Evolutionary conservation across 1,140 invertebrate genomes (phyloP).

Genomic region (Chionoecetes opilio): DNA sequence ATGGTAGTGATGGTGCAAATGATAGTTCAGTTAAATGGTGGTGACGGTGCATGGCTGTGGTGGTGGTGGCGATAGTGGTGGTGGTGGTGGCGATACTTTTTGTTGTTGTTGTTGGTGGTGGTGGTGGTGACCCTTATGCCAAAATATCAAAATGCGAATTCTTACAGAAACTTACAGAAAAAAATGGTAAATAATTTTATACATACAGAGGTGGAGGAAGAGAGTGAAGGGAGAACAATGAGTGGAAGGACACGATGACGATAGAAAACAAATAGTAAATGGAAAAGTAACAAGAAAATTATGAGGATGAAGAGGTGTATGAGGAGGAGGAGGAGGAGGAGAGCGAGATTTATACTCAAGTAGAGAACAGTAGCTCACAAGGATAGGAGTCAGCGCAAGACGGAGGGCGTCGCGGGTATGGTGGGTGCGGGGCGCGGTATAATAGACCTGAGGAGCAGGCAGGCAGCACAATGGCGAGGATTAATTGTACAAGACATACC

Average conservation of each 20-base stretch:
- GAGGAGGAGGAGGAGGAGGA: neutral
- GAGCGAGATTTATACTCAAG: neutral
- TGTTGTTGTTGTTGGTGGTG: no score
- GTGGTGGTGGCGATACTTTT: neutral
- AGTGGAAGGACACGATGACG: no score
- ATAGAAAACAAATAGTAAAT: neutral
- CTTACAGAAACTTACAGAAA: no score
- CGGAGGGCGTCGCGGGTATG: neutral
- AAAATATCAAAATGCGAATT: no score
- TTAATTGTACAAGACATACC: slow-evolving; percentile 57
- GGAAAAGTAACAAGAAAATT: neutral
- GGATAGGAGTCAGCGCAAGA: neutral
- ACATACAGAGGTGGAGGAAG: neutral
- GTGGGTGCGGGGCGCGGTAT: neutral
- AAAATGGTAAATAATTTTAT: neutral
- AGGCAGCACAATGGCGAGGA: slow-evolving; percentile 17
- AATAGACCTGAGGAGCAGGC: neutral
- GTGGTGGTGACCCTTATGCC: neutral
- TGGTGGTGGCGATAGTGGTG: neutral
- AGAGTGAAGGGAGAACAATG: neutral
- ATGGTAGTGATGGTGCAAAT: neutral
- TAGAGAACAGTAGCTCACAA: neutral
- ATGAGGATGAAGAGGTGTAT: neutral
- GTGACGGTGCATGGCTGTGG: no score
- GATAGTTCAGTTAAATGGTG: no score